A percentile compares a stretch with the other conserved stretches of the same genome.
phyloP scores from a whole-genome alignment of 2,113 vertebrate genomes.

The Python bivittatus region DNA sequence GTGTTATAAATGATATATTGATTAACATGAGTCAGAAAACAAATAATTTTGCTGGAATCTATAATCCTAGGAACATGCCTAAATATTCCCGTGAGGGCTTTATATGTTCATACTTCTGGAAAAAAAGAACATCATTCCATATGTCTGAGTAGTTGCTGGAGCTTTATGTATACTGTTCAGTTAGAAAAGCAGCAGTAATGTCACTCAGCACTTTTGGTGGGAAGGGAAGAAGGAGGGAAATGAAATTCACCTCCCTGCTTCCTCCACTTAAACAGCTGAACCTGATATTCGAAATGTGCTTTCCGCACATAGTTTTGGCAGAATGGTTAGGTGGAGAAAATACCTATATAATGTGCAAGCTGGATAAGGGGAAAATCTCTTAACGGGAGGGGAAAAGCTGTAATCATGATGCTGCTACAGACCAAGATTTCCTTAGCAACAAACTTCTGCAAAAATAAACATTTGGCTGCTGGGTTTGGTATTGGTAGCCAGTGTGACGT shows the following conservation, averaged over 20 bases:
- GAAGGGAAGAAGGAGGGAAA: neutral
- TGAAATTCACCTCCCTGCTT: neutral
- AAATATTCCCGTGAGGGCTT: neutral
- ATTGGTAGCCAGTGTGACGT: neutral
- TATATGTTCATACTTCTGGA: neutral
- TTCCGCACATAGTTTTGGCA: neutral
- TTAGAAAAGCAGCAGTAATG: neutral
- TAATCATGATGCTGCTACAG: neutral
- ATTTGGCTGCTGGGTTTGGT: neutral
- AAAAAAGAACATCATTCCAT: neutral
- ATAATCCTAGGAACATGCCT: neutral
- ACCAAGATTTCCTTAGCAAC: neutral
- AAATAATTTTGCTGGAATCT: neutral
- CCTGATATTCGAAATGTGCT: neutral
- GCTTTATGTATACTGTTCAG: neutral
- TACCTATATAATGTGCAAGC: neutral
- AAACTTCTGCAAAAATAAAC: neutral
- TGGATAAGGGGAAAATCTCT: neutral
- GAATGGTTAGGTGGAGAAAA: neutral
- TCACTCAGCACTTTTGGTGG: neutral
- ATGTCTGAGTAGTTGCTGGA: neutral
- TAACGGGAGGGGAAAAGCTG: neutral
- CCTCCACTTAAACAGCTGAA: neutral
- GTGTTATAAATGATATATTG: neutral
- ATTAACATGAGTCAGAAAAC: neutral